Conservation (phyloP, 2,113 vertebrate species). For the Hipposideros armiger region DNA sequence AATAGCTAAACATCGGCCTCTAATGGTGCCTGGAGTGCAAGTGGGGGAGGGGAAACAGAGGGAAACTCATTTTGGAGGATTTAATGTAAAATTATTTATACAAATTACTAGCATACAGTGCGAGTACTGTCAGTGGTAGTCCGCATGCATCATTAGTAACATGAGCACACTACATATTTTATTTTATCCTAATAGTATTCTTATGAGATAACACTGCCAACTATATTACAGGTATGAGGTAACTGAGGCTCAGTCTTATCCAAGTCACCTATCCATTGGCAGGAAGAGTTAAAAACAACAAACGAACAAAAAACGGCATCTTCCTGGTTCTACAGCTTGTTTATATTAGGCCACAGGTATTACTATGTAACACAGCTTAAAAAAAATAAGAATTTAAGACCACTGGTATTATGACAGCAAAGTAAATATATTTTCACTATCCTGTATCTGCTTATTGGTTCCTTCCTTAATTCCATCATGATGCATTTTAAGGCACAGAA, state of each 20-base stretch:
- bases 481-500: not conserved
- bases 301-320: not conserved
- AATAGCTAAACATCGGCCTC: not conserved
- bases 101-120: fast-evolving
- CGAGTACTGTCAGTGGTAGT: fast-evolving
- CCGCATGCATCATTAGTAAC: not conserved
- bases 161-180: not conserved
- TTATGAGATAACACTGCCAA: not conserved
- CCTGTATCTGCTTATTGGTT: not conserved
- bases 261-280: not conserved
- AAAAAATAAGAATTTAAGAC: not conserved
- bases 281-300: not conserved
- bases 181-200: not conserved
- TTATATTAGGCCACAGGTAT: not conserved
- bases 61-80: not conserved
- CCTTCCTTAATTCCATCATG: not conserved
- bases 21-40: too few relatives aligned
- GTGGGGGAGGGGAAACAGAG: fast-evolving
- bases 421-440: not conserved
- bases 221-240: not conserved
- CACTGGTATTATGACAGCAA: not conserved
- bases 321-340: not conserved
- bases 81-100: not conserved
- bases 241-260: not conserved
- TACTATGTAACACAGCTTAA: not conserved